These are phyloP conservation scores for Oophaga pumilio DNA, from an alignment of 2,113 vertebrate species.

Conservation along the genomic window DNA sequence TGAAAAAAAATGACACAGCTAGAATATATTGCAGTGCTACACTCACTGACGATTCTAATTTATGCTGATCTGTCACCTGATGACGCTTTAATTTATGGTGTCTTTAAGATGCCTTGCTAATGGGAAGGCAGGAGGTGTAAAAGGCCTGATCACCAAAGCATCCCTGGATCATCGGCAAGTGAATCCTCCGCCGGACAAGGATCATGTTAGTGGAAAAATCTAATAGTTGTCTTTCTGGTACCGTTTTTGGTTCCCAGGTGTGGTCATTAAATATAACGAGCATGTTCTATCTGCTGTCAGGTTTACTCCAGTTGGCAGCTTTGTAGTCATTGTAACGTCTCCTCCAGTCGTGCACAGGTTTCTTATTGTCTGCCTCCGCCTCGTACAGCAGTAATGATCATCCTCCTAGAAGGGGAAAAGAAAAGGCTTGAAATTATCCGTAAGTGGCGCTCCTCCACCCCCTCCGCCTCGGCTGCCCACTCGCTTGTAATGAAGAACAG, in stretches of 20 bases:
- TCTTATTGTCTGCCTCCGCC: not conserved
- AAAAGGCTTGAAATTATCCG: conserved; percentile 17
- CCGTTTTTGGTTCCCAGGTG: not conserved
- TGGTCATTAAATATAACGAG: not conserved
- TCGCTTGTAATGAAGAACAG: conserved; percentile 42
- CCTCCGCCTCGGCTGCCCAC: conserved; percentile 24
- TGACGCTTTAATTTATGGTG: too few species aligned
- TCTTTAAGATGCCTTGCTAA: too few species aligned
- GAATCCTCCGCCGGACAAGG: too few species aligned
- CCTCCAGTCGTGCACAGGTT: not conserved
- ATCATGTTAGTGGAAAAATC: too few species aligned
- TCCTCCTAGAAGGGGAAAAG: conserved; percentile 1
- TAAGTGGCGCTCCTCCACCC: conserved; percentile 1
- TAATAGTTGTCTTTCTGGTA: too few species aligned
- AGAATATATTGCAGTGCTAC: too few species aligned
- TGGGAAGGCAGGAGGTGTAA: too few species aligned
- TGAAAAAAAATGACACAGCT: too few species aligned
- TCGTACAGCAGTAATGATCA: not conserved
- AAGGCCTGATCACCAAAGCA: too few species aligned
- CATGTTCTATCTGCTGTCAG: not conserved
- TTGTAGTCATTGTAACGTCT: not conserved
- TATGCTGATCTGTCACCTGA: too few species aligned
- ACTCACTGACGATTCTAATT: too few species aligned
- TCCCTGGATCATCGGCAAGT: too few species aligned
- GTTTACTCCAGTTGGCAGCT: not conserved